phyloP scores from a whole-genome alignment of 2,888 invertebrate genomes.

The Cinara cedri region DNA sequence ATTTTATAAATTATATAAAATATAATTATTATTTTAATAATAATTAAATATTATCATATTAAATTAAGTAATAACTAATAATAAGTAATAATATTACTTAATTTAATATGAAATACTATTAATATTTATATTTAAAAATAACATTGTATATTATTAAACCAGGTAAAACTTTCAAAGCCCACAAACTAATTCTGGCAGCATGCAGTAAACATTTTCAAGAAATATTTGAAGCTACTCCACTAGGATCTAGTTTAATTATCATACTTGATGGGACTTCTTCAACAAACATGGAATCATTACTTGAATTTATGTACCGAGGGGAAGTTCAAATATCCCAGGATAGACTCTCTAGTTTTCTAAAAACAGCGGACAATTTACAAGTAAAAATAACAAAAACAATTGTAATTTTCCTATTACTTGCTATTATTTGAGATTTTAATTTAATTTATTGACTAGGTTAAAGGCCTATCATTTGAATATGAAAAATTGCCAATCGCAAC shows the following conservation, averaged over 20 bases:
- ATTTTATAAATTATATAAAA: not conserved
- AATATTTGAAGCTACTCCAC: slow-evolving; percentile 85
- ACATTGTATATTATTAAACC: slow-evolving; percentile 62
- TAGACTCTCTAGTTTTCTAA: slow-evolving; percentile 86
- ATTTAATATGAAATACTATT: too few species aligned
- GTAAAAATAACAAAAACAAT: slow-evolving; percentile 63
- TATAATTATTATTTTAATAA: not conserved
- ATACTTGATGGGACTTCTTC: slow-evolving; percentile 89
- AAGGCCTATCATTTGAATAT: slow-evolving; percentile 78
- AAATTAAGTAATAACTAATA: too few species aligned
- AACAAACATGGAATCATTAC: slow-evolving; percentile 86
- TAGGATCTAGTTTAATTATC: slow-evolving; percentile 79
- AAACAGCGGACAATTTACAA: slow-evolving; percentile 89
- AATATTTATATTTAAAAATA: too few species aligned
- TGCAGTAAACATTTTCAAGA: slow-evolving; percentile 93
- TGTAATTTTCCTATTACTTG: not conserved
- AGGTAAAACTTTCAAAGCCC: slow-evolving; percentile 91
- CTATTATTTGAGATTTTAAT: not conserved
- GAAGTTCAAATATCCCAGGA: slow-evolving; percentile 93
- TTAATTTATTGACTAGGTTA: slow-evolving; percentile 67
- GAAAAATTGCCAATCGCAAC: slow-evolving; percentile 67
- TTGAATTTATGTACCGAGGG: slow-evolving; percentile 94
- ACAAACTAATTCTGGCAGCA: slow-evolving; percentile 88
- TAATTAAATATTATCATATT: too few species aligned
- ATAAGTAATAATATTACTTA: too few species aligned